phyloP scores from a whole-genome alignment of 1,140 invertebrate species.

The Cryptotermes secundus region DNA sequence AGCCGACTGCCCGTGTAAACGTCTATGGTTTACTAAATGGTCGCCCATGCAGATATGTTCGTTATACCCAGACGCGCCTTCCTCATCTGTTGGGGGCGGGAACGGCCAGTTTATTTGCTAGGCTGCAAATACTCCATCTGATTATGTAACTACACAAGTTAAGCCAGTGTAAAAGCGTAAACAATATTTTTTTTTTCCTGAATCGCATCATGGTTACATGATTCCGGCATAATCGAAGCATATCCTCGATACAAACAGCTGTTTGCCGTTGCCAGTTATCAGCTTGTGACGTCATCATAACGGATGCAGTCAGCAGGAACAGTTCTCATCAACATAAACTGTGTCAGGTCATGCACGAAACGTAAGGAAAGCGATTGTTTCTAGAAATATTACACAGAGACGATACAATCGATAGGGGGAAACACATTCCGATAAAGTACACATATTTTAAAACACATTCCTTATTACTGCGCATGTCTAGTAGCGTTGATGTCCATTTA shows the following conservation, averaged over 20 bases:
- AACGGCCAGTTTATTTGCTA: not conserved
- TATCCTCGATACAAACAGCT: not conserved
- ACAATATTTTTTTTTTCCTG: not conserved
- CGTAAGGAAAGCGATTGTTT: too few species aligned
- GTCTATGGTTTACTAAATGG: not conserved
- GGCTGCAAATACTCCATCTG: not conserved
- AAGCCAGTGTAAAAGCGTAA: slow-evolving; percentile 12
- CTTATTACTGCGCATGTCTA: too few species aligned
- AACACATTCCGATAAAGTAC: too few species aligned
- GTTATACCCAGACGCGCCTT: not conserved
- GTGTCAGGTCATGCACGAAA: too few species aligned
- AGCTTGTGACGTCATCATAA: not conserved
- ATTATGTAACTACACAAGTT: not conserved
- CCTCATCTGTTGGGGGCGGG: not conserved
- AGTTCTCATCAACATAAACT: too few species aligned
- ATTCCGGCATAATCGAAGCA: not conserved
- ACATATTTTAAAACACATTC: too few species aligned
- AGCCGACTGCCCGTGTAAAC: not conserved
- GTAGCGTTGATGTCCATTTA: too few species aligned
- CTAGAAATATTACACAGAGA: too few species aligned
- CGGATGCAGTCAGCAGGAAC: not conserved
- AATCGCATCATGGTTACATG: slow-evolving; percentile 8
- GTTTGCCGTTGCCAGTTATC: not conserved
- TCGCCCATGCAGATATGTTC: not conserved
- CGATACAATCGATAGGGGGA: too few species aligned